Evolutionary conservation across 1,140 invertebrate genomes (phyloP).

Genomic region (Neelides sp.): DNA sequence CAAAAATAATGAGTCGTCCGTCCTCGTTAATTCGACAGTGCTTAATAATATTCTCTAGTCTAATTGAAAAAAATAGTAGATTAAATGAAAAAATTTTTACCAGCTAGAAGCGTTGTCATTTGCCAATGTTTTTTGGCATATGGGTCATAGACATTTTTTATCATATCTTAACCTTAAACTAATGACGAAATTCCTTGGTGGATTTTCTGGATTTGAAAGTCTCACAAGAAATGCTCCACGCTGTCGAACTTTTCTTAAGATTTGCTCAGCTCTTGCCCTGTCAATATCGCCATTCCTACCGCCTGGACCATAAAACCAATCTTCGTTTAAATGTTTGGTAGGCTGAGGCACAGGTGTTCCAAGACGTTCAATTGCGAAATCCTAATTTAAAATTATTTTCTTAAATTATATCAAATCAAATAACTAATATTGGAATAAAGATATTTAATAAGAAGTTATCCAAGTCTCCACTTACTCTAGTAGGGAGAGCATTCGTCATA

Average conservation of each 20-base stretch:
- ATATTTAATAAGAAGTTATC: not conserved
- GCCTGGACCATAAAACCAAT: slow-evolving; percentile 79
- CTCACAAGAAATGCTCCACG: slow-evolving; percentile 82
- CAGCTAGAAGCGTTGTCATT: not conserved
- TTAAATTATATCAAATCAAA: slow-evolving; percentile 1
- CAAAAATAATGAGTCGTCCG: slow-evolving; percentile 76
- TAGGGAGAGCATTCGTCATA: slow-evolving; percentile 65
- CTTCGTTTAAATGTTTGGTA: slow-evolving; percentile 79
- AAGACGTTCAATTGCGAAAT: slow-evolving; percentile 67
- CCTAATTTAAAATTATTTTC: slow-evolving; percentile 37
- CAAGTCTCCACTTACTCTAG: slow-evolving; percentile 46
- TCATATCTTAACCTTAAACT: not conserved
- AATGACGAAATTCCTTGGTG: slow-evolving; percentile 2
- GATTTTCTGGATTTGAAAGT: not conserved
- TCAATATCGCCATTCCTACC: slow-evolving; percentile 34
- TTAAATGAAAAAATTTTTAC: not conserved
- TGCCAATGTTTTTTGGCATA: not conserved
- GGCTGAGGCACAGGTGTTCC: slow-evolving; percentile 86
- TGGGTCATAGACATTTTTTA: not conserved
- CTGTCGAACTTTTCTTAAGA: slow-evolving; percentile 61
- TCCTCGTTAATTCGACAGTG: slow-evolving; percentile 86
- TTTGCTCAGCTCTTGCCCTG: slow-evolving; percentile 67
- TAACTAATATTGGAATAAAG: not conserved
- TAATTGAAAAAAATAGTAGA: slow-evolving; percentile 35
- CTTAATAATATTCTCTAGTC: slow-evolving; percentile 83